Percentiles rank a stretch among this genome's conserved stretches.
Conservation (phyloP, 2,797 vertebrate species). For the Fistularia tabacaria region DNA sequence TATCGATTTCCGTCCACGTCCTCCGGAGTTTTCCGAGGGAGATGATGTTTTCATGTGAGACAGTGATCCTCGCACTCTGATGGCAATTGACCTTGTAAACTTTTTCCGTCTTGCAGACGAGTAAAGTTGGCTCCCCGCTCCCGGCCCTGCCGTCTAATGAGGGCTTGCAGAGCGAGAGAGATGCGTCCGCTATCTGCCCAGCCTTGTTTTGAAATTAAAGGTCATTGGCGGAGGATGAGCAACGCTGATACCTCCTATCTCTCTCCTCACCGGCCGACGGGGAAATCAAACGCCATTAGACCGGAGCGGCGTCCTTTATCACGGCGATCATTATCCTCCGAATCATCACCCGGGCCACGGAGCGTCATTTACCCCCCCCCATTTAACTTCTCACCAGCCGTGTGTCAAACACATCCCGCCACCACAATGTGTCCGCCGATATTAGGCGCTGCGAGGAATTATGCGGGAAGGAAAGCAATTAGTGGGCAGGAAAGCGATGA, state of each 20-base stretch:
- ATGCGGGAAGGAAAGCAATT: constrained; percentile 70
- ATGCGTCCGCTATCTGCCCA: constrained; percentile 49
- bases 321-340: constrained; percentile 61
- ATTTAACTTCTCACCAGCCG: constrained; percentile 63
- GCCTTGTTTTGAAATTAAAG: constrained; percentile 75
- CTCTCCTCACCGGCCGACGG: constrained; percentile 52
- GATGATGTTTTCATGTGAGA: constrained; percentile 31
- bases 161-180: constrained; percentile 48
- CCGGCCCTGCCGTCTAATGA: constrained; percentile 61
- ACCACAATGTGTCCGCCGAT: constrained; percentile 63
- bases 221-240: constrained; percentile 70
- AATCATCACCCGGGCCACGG: constrained; percentile 63
- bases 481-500: constrained; percentile 47
- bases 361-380: constrained; percentile 63
- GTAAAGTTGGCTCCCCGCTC: constrained; percentile 54
- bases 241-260: constrained; percentile 61
- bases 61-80: constrained; percentile 21
- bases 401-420: constrained; percentile 60
- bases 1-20: constrained; percentile 40
- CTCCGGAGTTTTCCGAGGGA: constrained; percentile 22
- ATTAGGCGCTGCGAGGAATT: constrained; percentile 56
- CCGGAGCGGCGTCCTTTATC: constrained; percentile 66
- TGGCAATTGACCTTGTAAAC: constrained; percentile 65
- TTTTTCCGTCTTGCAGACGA: constrained; percentile 53
- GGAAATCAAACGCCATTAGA: constrained; percentile 75